Base-by-base conservation (phyloP, 2,888 invertebrate genomes). In the Buathra laborator region DNA sequence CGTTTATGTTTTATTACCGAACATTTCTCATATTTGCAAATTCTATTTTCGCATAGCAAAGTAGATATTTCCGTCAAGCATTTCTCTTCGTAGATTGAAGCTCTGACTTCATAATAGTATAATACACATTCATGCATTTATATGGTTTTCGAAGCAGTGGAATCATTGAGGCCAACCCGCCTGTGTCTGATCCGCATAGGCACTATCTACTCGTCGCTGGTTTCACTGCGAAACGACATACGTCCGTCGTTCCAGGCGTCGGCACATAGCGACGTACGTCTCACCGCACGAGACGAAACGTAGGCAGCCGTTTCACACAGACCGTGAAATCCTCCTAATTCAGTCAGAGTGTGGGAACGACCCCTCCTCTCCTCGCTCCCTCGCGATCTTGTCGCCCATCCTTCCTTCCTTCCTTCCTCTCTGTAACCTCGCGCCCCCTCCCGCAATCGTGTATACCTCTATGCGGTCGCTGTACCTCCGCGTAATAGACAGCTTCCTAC, bases 311-410 rank as follows among this genome's bases (percentile, higher is more conserved):
- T 67, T 80, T 67, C 80, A 78, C 59, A 70, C 76, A 83, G 83
- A 88, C 85, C 86, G 87, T 87, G 88, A 87, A 88, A 88, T 87
- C 78, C 88, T 83, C 86, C 87, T 88, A 85, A 88, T 87, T 86
- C 86, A 87, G 81, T 88, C 81, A 53, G 68, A 74, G 66, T 37
- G 46, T 56, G 68, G 44, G 76, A 74, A 78, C 79, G 77, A 81
- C 51, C 43, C 37, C 70, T 83, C 32, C 56, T 10, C 48, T 24
- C 37, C 6, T 44, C 53, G 19, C 74, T 56, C 59, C 10, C 62
- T 6, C 29, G 24, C 70, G n/a, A 19, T 16, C 64, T 68, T 64
- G 46, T 56, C 56, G 4, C 72, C 19, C 62, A 46, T 72, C 59
- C 67, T 66, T 83, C 77, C 72, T 71, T 78, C 67, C 53, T 71